Conservation (phyloP, 2,113 vertebrate genomes). For the Serranochromis macrocephalus region DNA sequence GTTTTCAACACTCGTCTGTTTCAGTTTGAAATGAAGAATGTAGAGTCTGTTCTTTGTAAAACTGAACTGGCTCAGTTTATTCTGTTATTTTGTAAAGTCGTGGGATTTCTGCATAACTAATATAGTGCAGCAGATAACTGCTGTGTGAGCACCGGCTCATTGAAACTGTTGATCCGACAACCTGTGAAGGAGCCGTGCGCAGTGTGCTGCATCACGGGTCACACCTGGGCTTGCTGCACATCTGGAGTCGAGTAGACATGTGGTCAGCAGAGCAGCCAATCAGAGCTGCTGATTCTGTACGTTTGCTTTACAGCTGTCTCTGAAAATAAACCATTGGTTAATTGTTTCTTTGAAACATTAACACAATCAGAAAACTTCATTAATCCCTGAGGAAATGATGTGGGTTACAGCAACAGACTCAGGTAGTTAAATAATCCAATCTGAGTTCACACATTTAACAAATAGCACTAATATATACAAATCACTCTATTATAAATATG, state of each 20-base stretch:
- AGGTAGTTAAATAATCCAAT: neutral
- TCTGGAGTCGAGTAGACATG: neutral
- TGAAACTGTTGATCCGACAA: neutral
- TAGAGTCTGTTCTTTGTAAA: neutral
- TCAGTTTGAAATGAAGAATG: neutral
- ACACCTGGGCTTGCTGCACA: neutral
- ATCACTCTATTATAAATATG: neutral
- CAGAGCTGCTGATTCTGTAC: neutral
- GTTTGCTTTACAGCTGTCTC: neutral
- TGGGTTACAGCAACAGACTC: neutral
- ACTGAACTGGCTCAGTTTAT: neutral
- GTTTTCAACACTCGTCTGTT: neutral
- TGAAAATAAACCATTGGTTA: neutral
- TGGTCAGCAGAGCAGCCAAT: neutral
- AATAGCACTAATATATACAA: neutral
- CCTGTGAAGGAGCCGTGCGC: neutral
- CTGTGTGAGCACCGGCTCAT: neutral
- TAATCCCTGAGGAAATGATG: neutral
- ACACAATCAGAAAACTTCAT: neutral
- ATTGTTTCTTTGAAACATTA: neutral
- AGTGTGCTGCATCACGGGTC: neutral
- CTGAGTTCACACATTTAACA: neutral
- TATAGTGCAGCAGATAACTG: neutral
- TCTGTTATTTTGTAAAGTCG: neutral
- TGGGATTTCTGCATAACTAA: neutral